A percentile compares a stretch with the other conserved stretches of the same genome.
These are phyloP conservation scores for Menura novaehollandiae DNA, from an alignment of 2,113 vertebrate genomes.

Conservation along the genomic window DNA sequence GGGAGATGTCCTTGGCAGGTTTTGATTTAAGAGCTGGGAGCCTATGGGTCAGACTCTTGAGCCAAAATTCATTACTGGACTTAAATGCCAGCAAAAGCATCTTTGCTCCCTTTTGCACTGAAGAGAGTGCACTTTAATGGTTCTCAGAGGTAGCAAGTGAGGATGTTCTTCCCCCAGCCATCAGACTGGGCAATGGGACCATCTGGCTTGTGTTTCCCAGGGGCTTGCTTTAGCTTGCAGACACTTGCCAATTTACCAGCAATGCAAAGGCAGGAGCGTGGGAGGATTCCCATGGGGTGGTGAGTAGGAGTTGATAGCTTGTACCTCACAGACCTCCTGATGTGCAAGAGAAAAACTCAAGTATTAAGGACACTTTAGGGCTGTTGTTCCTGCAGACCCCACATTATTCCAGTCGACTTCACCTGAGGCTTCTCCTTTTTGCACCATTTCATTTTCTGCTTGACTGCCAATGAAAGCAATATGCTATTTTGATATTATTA, in stretches of 20 bases:
- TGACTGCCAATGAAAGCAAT: conserved; percentile 5
- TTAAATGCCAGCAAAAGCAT: background rate
- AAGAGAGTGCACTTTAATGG: background rate
- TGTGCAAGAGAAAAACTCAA: background rate
- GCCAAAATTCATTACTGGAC: background rate
- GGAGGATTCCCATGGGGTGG: background rate
- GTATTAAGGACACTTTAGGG: background rate
- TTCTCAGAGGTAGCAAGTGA: background rate
- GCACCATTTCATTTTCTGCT: background rate
- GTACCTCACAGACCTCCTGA: background rate
- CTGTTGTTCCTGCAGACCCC: background rate
- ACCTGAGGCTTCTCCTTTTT: conserved; percentile 4
- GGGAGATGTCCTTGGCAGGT: background rate
- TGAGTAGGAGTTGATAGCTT: background rate
- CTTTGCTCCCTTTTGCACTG: background rate
- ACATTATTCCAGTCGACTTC: conserved; percentile 16
- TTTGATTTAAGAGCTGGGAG: background rate
- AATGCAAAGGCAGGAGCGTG: background rate
- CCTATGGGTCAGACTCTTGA: background rate
- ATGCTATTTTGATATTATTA: conserved; percentile 36
- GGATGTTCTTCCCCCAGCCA: background rate
- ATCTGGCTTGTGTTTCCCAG: background rate
- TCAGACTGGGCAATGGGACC: background rate
- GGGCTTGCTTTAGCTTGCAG: background rate
- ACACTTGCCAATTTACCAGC: background rate